Evolutionary conservation across 2,113 vertebrate species (phyloP), one percentile per base, ranked within the genome.

Genomic region (Neogale vison): DNA sequence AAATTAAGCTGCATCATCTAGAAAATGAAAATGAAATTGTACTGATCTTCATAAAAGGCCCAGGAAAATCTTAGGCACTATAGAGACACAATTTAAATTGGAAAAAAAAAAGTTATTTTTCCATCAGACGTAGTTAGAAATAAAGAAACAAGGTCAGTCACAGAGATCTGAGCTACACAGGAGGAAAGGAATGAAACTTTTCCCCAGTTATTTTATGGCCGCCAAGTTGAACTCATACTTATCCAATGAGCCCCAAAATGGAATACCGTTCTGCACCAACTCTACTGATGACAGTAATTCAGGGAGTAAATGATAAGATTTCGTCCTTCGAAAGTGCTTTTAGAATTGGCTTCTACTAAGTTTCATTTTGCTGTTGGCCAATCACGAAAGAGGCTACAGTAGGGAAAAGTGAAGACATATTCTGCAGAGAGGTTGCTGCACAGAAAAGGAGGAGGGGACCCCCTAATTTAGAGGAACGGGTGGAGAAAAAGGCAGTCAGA

Each of bases 191-290:
- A 81, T 31, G 90, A 50, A 94, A 94, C 20, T 6, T 12, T 36
- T 3, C 5, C 57, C 55, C 39, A 20, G 84, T 97, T 95, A 96
- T 96, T 96, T 97, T 97, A 89, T 93, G 83, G 39, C 93, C 86
- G 23, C 92, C 92, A 96, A 92, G 80, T 92, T 96, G 87, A 97
- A 96, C 93, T 95, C 91, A 81, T 98, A 97, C 96, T 98, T 98
- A 98, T 97, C 96, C 98, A 97, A 90, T 97, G 97, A 97, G 74
- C 72, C 93, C 89, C 96, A 45, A 97, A 98, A 93, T 57, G 67
- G 96, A 97, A 93, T 80, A 59, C 63, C 3, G 3, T 94, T 88
- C 76, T 95, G 39, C n/a, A 69, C 88, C 97, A 96, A 63, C 59
- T 61, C 36, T 90, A 71, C 92, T 97, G 96, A 97, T 97, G 95